Percentiles rank a stretch among this genome's conserved stretches.
Evolutionary conservation across 2,113 vertebrate genomes (phyloP).

Genomic region (Ailuropoda melanoleuca): DNA sequence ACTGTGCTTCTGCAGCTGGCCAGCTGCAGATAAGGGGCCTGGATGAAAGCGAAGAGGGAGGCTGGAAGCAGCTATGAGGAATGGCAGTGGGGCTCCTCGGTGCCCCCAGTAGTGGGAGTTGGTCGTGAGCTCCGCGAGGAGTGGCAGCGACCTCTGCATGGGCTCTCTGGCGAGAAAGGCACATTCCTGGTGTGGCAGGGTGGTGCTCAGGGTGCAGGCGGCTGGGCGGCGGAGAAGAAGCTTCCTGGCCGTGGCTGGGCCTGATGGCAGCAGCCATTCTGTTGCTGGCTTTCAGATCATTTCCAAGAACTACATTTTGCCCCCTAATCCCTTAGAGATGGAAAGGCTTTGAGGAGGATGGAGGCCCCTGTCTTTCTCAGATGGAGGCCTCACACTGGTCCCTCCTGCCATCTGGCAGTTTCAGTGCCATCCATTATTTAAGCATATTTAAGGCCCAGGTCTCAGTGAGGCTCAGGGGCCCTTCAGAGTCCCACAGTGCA

Average conservation of each 20-base stretch:
- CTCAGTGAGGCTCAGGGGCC: neutral
- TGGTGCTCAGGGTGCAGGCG: rapidly evolving
- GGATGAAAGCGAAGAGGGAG: neutral
- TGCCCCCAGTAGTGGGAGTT: neutral
- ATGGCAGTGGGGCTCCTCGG: neutral
- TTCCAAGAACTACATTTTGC: neutral
- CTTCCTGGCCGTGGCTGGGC: neutral
- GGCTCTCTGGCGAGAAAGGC: neutral
- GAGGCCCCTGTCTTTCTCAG: neutral
- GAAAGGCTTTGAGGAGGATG: neutral
- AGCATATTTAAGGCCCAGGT: neutral
- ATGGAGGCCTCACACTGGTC: neutral
- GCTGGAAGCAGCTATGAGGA: neutral
- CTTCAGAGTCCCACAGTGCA: neutral
- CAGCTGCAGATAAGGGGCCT: neutral
- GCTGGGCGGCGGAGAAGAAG: rapidly evolving
- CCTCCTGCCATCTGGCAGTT: neutral
- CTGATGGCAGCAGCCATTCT: neutral
- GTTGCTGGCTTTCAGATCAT: neutral
- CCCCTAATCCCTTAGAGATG: neutral
- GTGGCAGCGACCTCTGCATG: neutral
- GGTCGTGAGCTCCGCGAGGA: neutral
- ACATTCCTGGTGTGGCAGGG: rapidly evolving
- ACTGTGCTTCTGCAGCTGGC: neutral
- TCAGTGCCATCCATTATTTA: rapidly evolving